Percentiles rank a stretch among this genome's conserved stretches.
Conservation (phyloP, 2,113 vertebrate species). For the Peromyscus leucopus region DNA sequence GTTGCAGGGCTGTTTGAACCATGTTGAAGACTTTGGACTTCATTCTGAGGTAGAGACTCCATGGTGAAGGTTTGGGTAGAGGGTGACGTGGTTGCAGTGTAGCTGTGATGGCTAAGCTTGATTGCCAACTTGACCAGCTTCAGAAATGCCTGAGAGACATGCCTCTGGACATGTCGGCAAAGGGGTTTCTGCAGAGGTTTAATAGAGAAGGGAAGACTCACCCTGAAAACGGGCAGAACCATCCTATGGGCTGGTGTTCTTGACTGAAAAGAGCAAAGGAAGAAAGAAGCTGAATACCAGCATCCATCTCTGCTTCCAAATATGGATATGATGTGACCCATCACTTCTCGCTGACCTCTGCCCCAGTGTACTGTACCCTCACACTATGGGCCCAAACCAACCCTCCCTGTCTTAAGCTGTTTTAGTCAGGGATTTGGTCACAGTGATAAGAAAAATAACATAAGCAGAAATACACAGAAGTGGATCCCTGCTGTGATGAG, state of each 20-base stretch:
- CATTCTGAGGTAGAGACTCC: conserved; percentile 11
- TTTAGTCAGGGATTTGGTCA: background rate
- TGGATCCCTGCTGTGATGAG: background rate
- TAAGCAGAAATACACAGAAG: background rate
- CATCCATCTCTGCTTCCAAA: background rate
- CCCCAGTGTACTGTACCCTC: too few relatives aligned
- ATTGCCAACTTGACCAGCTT: background rate
- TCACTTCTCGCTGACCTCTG: background rate
- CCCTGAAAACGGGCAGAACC: too few relatives aligned
- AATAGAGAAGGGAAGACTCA: background rate
- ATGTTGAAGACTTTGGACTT: conserved; percentile 25
- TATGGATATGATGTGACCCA: background rate
- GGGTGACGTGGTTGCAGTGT: background rate
- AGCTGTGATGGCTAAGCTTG: background rate
- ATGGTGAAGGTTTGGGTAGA: background rate
- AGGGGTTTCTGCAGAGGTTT: background rate
- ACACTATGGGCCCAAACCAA: background rate
- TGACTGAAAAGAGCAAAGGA: background rate
- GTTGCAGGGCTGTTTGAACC: rapidly evolving
- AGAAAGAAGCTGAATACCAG: background rate
- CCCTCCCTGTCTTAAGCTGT: background rate
- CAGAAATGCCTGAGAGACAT: background rate
- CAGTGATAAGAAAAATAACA: background rate
- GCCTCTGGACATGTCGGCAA: too few relatives aligned
- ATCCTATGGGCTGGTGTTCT: background rate